Percentiles rank a stretch among this genome's conserved stretches.
These are phyloP conservation scores for Procambarus clarkii DNA, from an alignment of 1,140 invertebrate species.

Conservation along the genomic window DNA sequence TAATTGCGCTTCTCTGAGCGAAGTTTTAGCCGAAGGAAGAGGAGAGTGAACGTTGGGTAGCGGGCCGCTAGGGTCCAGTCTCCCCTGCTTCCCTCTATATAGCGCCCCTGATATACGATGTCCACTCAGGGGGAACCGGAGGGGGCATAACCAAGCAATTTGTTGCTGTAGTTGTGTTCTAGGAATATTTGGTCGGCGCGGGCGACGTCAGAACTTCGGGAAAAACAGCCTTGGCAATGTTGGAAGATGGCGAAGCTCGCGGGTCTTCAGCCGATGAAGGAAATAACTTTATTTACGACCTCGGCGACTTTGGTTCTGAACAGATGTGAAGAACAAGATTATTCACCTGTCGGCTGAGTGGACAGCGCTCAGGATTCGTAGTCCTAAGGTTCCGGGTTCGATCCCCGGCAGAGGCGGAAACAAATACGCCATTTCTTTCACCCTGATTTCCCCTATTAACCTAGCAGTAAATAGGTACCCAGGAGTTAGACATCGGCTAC, in stretches of 20 bases:
- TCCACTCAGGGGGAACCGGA: conserved; percentile 22
- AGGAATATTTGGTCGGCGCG: background rate
- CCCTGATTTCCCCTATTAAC: too few relatives aligned
- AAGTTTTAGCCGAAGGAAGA: background rate
- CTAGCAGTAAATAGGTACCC: too few relatives aligned
- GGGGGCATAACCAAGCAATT: conserved; percentile 41
- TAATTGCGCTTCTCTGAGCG: conserved; percentile 27
- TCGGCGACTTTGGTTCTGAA: too few relatives aligned
- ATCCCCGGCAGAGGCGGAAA: too few relatives aligned
- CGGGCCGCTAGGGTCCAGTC: background rate
- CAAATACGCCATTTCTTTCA: too few relatives aligned
- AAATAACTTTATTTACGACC: too few relatives aligned
- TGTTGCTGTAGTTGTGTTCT: conserved; percentile 27
- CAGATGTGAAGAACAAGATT: too few relatives aligned
- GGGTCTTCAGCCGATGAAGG: too few relatives aligned
- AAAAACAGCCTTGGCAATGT: background rate
- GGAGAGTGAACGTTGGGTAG: background rate
- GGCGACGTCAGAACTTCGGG: background rate
- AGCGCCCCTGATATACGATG: conserved; percentile 25
- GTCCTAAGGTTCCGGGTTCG: too few relatives aligned
- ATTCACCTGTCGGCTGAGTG: too few relatives aligned
- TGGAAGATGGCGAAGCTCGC: background rate
- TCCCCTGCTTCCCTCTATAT: background rate
- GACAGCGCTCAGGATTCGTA: too few relatives aligned
- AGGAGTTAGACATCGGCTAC: too few relatives aligned